Conservation (phyloP, 1,140 invertebrate species). For the Hormaphis cornu region DNA sequence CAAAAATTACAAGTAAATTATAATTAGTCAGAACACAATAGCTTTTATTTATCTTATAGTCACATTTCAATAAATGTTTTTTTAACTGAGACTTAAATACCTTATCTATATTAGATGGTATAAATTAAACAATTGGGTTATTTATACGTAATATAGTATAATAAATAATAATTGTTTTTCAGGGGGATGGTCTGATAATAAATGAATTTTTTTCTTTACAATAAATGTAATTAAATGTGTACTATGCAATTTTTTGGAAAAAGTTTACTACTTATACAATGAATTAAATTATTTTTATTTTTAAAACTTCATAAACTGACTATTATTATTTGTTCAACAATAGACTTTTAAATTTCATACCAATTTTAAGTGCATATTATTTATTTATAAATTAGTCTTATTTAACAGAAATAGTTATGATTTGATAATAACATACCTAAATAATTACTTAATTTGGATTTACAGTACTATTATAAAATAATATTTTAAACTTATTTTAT, state of each 20-base stretch:
- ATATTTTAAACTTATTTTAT: background rate
- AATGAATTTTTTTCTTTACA: too few species aligned
- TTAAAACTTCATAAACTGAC: too few species aligned
- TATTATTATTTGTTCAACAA: too few species aligned
- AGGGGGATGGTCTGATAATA: background rate
- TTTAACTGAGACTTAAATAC: background rate
- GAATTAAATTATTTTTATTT: background rate
- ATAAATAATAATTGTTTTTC: background rate
- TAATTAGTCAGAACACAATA: background rate
- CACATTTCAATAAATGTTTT: background rate
- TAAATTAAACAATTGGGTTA: background rate
- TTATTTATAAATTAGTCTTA: too few species aligned
- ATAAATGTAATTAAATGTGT: background rate
- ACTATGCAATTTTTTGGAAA: background rate
- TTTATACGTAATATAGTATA: background rate
- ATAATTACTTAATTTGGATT: background rate
- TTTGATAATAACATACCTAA: constrained; percentile 2
- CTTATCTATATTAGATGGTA: background rate
- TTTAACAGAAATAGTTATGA: background rate
- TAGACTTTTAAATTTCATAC: too few species aligned
- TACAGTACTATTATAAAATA: background rate
- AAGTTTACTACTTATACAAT: constrained; percentile 3
- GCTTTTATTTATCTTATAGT: background rate
- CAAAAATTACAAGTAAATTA: background rate
- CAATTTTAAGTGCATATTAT: too few species aligned